These are phyloP conservation scores for Dendrocincla tyrannina DNA, from an alignment of 2,797 vertebrate species.

Conservation along the genomic window DNA sequence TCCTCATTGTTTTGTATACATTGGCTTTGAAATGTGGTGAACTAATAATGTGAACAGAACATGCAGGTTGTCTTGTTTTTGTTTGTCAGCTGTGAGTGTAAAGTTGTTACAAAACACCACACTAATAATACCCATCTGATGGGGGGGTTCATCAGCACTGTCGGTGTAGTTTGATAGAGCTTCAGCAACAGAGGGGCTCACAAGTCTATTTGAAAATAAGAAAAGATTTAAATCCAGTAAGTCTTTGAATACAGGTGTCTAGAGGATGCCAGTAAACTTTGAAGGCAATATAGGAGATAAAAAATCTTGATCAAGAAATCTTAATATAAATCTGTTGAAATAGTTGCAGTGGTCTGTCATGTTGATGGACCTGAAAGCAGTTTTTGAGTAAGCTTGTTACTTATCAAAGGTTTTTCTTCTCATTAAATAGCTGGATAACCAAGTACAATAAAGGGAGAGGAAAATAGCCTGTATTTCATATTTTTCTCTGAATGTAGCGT, in stretches of 20 bases:
- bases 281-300: not conserved
- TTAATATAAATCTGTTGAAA: not conserved
- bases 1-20: not conserved
- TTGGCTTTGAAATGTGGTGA: not conserved
- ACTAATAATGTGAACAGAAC: not conserved
- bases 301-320: not conserved
- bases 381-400: not conserved
- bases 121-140: too few species aligned
- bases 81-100: not conserved
- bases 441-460: not conserved
- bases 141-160: accelerated
- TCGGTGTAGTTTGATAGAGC: not conserved
- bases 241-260: not conserved
- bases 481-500: not conserved
- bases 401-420: not conserved
- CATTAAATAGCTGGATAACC: not conserved
- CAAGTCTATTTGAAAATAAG: not conserved
- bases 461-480: accelerated
- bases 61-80: not conserved
- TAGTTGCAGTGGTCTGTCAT: not conserved
- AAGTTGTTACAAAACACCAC: not conserved
- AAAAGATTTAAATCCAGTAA: not conserved
- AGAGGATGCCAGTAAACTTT: not conserved
- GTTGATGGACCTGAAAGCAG: not conserved
- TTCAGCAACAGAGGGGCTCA: not conserved